phyloP scores from a whole-genome alignment of 1,140 invertebrate genomes.

The Thaumetopoea pityocampa region DNA sequence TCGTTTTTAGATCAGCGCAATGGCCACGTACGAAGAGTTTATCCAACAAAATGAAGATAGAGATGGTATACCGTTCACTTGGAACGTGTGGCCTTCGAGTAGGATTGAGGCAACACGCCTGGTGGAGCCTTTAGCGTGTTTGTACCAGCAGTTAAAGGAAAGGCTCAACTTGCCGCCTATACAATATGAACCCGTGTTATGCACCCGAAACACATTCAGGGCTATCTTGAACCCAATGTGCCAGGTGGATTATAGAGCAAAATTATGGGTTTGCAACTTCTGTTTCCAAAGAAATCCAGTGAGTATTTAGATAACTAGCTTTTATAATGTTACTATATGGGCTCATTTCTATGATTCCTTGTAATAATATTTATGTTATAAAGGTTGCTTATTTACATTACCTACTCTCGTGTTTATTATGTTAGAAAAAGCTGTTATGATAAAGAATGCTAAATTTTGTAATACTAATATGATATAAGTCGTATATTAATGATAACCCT shows the following conservation, averaged over 20 bases:
- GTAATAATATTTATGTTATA: no score
- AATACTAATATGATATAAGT: no score
- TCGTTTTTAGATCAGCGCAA: slow-evolving; percentile 61
- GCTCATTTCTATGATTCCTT: no score
- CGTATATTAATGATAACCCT: no score
- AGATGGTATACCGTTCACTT: slow-evolving; percentile 97
- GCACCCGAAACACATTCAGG: slow-evolving; percentile 93
- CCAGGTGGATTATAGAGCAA: slow-evolving; percentile 97
- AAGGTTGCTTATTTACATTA: no score
- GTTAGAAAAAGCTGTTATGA: no score
- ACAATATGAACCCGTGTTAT: slow-evolving; percentile 98
- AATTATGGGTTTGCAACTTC: slow-evolving; percentile 99
- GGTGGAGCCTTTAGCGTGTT: slow-evolving; percentile 94
- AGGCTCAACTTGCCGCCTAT: slow-evolving; percentile 94
- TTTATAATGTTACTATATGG: no score
- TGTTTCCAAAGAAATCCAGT: slow-evolving; percentile 98
- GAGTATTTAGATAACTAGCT: no score
- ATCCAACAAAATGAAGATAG: slow-evolving; percentile 98
- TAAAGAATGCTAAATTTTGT: no score
- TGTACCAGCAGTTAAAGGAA: slow-evolving; percentile 98
- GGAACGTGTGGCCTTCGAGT: slow-evolving; percentile 99
- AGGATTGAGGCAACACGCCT: slow-evolving; percentile 95
- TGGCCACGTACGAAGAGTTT: slow-evolving; percentile 96
- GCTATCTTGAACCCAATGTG: slow-evolving; percentile 98
- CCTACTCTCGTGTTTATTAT: no score